Base-by-base conservation (phyloP, 2,113 vertebrate species). In the Esox niger region DNA sequence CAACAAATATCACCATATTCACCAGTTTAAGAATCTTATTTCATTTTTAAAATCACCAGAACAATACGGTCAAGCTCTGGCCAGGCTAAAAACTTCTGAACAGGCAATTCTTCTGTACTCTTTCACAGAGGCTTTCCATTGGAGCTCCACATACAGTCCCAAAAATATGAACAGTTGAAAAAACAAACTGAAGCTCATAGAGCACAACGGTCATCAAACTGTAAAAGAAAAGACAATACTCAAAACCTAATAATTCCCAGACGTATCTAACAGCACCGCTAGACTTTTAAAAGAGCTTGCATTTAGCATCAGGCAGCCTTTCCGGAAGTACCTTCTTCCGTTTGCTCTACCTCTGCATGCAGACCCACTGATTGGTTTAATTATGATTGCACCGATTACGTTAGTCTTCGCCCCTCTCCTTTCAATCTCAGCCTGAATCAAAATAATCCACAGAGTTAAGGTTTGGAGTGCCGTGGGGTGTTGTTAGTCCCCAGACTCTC, bases 351-450 rank as follows among this genome's bases (percentile, higher is more conserved):
- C 54, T 68, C 76, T 27, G 26, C 47, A 11, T 20, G 69, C 70
- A 71, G 64, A 61, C 17, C 76, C 71, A 47, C 79, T 83, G 84
- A 86, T 82, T 83, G 73, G 81, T 77, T 79, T 86, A 88, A 87
- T 87, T 87, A 85, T 79, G 75, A 84, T 86, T 80, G 77, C 70
- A 11, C 80, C 80, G 80, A 87, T 89, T 87, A 84, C 69, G 73
- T 54, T 38, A 63, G 23, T 84, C 81, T 78, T 79, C 80, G 74
- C 70, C 74, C 62, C 23, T 1, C 81, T 81, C 68, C 7, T 61
- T 8, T 6, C 76, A 72, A 70, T 71, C 76, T 76, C 76, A 56
- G 60, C 67, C 62, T 79, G 77, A 79, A 79, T 86, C 67, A 61
- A 59, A 77, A 83, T 74, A 60, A 81, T 80, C 66, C 20, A 2